Base-by-base conservation (phyloP, 2,888 invertebrate species). In the Coenonympha glycerion region DNA sequence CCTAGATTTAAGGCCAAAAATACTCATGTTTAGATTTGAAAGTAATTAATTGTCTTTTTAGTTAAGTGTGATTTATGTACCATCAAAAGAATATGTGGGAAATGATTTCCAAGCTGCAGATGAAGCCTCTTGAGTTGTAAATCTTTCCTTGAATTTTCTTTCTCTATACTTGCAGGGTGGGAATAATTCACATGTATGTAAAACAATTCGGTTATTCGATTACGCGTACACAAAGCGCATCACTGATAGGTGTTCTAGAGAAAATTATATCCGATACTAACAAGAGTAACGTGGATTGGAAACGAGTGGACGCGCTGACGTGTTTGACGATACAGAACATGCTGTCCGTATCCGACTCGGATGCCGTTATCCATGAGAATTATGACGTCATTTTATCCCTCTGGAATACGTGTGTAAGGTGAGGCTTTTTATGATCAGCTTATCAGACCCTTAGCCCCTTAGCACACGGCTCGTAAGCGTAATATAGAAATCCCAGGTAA, bases 371-470 rank as follows among this genome's bases (percentile, higher is more conserved):
- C 11, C 8, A 26, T 5, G 47, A 55, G 9, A 11, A 37, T 41
- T 26, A 28, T 18, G 49, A 57, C 15, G 26, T 41, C 37, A 34
- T 55, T 33, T 22, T 58, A 11, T 66, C 68, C 1, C 55, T 88
- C 2, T 87, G 86, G 86, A 85, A 79, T 62, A 69, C 76, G 5
- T 80, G 79, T 64, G 73, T 85, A 6, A 79, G 87, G 87, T 84
- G 64, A 66, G 62, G 3, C 22, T 1, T 1, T 5, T 33, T 16
- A 8, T 33, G 4, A 8, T n/a, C 3, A 8, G 8, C 8, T 26
- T n/a, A 26, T 26, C 1, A n/a, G 11, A 28, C 11, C 28, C 9
- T 28, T 6, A 8, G 1, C 22, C 6, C 8, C 6, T 6, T 6
- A 2, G 8, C 2, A 6, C 8, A 22, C 22, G 6, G n/a, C n/a